Conservation (phyloP, 2,797 vertebrate species). For the Nyctalus aviator region DNA sequence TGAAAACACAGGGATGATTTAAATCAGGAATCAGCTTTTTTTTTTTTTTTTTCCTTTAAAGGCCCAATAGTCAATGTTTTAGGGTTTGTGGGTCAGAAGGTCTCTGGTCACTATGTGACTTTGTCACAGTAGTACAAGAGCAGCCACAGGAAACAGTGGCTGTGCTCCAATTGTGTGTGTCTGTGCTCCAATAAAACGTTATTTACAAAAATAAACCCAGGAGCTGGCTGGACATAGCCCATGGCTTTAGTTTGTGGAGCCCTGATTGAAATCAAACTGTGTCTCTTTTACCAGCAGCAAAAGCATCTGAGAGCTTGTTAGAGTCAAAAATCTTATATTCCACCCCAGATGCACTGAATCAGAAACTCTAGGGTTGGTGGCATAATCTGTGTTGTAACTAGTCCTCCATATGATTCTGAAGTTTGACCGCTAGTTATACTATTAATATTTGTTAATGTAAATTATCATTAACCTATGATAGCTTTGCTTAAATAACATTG, state of each 20-base stretch:
- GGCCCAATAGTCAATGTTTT: conserved; percentile 11
- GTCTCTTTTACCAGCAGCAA: neutral
- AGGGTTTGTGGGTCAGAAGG: neutral
- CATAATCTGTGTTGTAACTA: neutral
- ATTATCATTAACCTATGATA: neutral
- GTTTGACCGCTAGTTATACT: neutral
- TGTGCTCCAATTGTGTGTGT: neutral
- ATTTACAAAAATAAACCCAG: conserved; percentile 40
- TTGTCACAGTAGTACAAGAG: neutral
- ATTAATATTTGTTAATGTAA: neutral
- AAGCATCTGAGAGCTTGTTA: neutral
- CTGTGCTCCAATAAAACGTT: neutral
- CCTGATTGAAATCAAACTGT: neutral
- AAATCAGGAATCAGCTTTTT: neutral
- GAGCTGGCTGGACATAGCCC: neutral
- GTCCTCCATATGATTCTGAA: neutral
- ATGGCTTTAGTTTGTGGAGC: neutral
- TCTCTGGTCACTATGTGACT: neutral
- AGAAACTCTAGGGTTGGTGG: neutral
- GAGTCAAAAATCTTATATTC: neutral
- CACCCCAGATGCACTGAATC: neutral
- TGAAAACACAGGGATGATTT: conserved; percentile 1
- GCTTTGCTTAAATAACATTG: neutral
- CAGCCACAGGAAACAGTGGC: neutral
- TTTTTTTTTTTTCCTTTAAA: neutral